These are phyloP conservation scores for Dorcus parallelipipedus DNA, from an alignment of 2,888 invertebrate species.

Conservation along the genomic window DNA sequence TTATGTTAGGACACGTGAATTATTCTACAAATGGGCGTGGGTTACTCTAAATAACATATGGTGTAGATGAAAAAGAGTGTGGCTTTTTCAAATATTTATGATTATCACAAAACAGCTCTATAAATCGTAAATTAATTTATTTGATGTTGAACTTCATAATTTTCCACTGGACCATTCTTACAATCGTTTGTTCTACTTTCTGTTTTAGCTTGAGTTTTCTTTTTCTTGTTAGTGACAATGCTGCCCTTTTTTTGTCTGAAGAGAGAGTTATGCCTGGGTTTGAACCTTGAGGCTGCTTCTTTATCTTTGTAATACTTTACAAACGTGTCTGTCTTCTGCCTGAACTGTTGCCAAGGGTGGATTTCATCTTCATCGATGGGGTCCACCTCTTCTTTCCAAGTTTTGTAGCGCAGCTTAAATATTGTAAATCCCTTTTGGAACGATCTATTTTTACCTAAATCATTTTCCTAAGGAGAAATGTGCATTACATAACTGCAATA, in stretches of 20 bases:
- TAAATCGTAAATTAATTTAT: too few species aligned
- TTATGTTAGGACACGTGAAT: too few species aligned
- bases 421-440: constrained; percentile 45
- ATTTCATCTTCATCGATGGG: constrained; percentile 50
- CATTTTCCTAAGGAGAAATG: constrained; percentile 11
- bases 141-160: too few species aligned
- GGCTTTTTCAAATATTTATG: too few species aligned
- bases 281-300: constrained; percentile 38
- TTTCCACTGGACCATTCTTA: too few species aligned
- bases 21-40: too few species aligned
- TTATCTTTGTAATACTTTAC: constrained; percentile 39
- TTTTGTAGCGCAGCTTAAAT: constrained; percentile 51
- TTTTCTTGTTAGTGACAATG: neutral
- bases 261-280: constrained; percentile 37
- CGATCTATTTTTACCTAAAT: constrained; percentile 10
- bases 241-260: constrained; percentile 23
- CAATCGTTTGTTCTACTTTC: too few species aligned
- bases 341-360: constrained; percentile 67
- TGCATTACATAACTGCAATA: neutral
- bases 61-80: too few species aligned
- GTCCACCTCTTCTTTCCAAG: constrained; percentile 51
- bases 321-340: constrained; percentile 38
- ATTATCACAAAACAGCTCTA: too few species aligned
- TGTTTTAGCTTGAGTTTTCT: neutral
- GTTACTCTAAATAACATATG: too few species aligned